These are phyloP conservation scores for Ganaspis sp. DNA, from an alignment of 1,140 invertebrate genomes.

Conservation along the genomic window DNA sequence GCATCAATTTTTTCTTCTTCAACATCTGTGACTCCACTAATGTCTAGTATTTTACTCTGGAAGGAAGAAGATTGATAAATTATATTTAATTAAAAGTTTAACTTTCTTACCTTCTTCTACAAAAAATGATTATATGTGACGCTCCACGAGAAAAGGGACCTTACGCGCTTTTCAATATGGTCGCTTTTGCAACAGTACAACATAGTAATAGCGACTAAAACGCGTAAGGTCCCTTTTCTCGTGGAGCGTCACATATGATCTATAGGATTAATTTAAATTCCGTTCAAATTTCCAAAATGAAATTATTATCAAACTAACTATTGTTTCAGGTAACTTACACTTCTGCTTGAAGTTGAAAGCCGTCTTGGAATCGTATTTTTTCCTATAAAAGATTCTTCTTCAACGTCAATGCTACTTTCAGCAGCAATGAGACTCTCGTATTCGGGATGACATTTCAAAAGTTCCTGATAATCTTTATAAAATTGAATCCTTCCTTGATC, in stretches of 20 bases:
- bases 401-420: constrained; percentile 60
- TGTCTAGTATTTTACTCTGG: constrained; percentile 69
- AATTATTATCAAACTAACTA: constrained; percentile 16
- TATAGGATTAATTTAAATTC: too few species aligned
- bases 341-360: constrained; percentile 67
- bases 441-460: constrained; percentile 72
- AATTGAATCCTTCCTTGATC: constrained; percentile 80
- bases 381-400: constrained; percentile 66
- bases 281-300: too few species aligned
- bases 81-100: too few species aligned
- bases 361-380: constrained; percentile 59
- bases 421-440: constrained; percentile 64
- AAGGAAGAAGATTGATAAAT: too few species aligned
- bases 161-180: too few species aligned
- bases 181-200: too few species aligned
- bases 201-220: too few species aligned
- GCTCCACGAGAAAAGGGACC: too few species aligned
- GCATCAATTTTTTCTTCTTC: constrained; percentile 79
- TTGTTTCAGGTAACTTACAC: constrained; percentile 54
- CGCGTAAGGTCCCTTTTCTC: too few species aligned
- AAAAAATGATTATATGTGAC: too few species aligned
- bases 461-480: constrained; percentile 77
- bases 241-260: too few species aligned
- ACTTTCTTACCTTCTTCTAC: too few species aligned
- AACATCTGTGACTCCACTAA: constrained; percentile 62